These are phyloP conservation scores for Hedychridium roseum DNA, from an alignment of 2,888 invertebrate genomes.

Conservation along the genomic window DNA sequence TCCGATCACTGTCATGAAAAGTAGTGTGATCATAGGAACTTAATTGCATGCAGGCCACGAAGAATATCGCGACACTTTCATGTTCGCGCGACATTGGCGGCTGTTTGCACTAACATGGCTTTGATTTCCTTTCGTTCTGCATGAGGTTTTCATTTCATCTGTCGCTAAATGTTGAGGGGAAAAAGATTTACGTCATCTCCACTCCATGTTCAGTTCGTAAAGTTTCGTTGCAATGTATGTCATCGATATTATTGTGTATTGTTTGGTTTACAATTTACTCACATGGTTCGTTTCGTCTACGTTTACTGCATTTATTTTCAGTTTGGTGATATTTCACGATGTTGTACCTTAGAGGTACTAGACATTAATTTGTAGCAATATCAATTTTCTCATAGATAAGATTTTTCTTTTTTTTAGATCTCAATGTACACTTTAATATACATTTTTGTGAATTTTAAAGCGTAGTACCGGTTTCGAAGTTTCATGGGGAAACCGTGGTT, in stretches of 20 bases:
- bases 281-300: slow-evolving; percentile 17
- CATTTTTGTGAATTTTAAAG: slow-evolving; percentile 11
- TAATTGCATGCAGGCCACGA: slow-evolving; percentile 35
- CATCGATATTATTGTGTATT: slow-evolving; percentile 29
- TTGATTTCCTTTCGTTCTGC: slow-evolving; percentile 27
- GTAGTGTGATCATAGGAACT: slow-evolving; percentile 19
- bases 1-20: slow-evolving; percentile 28
- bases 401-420: background rate
- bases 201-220: slow-evolving; percentile 53
- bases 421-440: slow-evolving; percentile 5
- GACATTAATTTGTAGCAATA: slow-evolving; percentile 26
- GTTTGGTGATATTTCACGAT: slow-evolving; percentile 21
- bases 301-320: slow-evolving; percentile 21
- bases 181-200: slow-evolving; percentile 22
- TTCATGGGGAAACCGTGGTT: slow-evolving; percentile 7
- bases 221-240: slow-evolving; percentile 51
- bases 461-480: background rate
- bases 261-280: slow-evolving; percentile 5
- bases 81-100: slow-evolving; percentile 35
- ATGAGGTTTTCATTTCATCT: slow-evolving; percentile 17
- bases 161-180: slow-evolving; percentile 3
- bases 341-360: slow-evolving; percentile 26
- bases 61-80: background rate
- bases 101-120: slow-evolving; percentile 41
- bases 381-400: slow-evolving; percentile 4